Conservation (phyloP, 1,140 invertebrate species). For the Cyphomyrmex costatus region DNA sequence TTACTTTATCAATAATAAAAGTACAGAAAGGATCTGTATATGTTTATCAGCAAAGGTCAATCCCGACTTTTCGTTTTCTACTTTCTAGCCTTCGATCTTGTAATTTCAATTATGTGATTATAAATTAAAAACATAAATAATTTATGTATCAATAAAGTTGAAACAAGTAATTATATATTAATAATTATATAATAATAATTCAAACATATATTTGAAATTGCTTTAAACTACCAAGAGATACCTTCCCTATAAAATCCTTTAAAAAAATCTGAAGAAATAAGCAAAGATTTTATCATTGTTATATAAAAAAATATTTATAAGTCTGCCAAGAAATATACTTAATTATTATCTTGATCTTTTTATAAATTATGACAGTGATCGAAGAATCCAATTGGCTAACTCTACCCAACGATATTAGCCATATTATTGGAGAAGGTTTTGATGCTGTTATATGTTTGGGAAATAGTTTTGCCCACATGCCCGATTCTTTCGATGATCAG, state of each 20-base stretch:
- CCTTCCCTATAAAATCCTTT: neutral
- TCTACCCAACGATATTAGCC: conserved; percentile 90
- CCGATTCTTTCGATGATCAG: conserved; percentile 92
- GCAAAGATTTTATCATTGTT: neutral
- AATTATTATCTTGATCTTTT: conserved; percentile 24
- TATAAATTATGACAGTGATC: conserved; percentile 89
- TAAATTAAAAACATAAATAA: neutral
- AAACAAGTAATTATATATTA: neutral
- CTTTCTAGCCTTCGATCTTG: neutral
- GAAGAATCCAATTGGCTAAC: conserved; percentile 94
- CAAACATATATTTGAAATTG: neutral
- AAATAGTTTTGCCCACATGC: conserved; percentile 96
- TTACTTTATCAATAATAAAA: neutral
- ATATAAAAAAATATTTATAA: neutral
- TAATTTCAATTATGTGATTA: neutral
- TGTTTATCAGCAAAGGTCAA: conserved; percentile 36
- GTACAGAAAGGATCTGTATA: neutral
- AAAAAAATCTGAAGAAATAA: neutral
- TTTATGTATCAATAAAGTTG: neutral
- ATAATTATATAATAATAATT: conserved; percentile 6
- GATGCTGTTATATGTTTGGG: conserved; percentile 95
- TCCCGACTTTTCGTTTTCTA: neutral
- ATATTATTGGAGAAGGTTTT: conserved; percentile 89
- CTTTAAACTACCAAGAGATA: neutral
- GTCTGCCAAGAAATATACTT: neutral